A percentile compares a stretch with the other conserved stretches of the same genome.
These are phyloP conservation scores for Hormaphis cornu DNA, from an alignment of 1,140 invertebrate genomes.

Conservation along the genomic window DNA sequence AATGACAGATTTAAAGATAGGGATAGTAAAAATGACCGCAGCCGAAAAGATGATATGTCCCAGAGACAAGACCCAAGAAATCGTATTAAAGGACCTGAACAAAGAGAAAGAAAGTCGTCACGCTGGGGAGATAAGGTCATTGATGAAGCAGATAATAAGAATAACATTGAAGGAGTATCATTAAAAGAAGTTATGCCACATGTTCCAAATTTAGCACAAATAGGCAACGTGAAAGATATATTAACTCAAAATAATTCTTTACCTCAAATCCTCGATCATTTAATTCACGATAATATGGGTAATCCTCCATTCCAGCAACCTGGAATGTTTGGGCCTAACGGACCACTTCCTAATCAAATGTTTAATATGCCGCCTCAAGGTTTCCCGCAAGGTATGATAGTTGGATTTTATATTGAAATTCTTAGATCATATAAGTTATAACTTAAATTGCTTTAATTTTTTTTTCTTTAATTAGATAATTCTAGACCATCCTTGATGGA, in stretches of 20 bases:
- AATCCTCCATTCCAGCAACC: slow-evolving; percentile 26
- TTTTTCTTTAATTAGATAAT: background rate
- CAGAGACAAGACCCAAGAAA: slow-evolving; percentile 34
- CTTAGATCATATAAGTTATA: background rate
- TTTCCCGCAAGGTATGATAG: slow-evolving; percentile 4
- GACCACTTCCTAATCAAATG: slow-evolving; percentile 43
- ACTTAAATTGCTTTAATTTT: background rate
- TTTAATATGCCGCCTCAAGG: slow-evolving; percentile 38
- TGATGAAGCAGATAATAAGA: slow-evolving; percentile 43
- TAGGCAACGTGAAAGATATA: slow-evolving; percentile 18
- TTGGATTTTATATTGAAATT: no score
- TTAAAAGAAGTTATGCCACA: slow-evolving; percentile 24
- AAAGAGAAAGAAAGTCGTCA: slow-evolving; percentile 37
- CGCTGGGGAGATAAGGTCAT: slow-evolving; percentile 34
- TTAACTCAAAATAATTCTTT: slow-evolving; percentile 27
- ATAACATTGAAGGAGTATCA: slow-evolving; percentile 38
- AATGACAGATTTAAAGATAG: slow-evolving; percentile 40
- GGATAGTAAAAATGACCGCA: slow-evolving; percentile 40
- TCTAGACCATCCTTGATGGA: slow-evolving; percentile 4
- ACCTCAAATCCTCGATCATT: slow-evolving; percentile 27
- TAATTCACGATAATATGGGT: slow-evolving; percentile 7
- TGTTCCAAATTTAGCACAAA: background rate
- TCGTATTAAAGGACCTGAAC: slow-evolving; percentile 27
- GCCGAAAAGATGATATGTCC: slow-evolving; percentile 27
- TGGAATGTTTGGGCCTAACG: slow-evolving; percentile 38